phyloP scores from a whole-genome alignment of 2,113 vertebrate species.

The Fregetta grallaria region DNA sequence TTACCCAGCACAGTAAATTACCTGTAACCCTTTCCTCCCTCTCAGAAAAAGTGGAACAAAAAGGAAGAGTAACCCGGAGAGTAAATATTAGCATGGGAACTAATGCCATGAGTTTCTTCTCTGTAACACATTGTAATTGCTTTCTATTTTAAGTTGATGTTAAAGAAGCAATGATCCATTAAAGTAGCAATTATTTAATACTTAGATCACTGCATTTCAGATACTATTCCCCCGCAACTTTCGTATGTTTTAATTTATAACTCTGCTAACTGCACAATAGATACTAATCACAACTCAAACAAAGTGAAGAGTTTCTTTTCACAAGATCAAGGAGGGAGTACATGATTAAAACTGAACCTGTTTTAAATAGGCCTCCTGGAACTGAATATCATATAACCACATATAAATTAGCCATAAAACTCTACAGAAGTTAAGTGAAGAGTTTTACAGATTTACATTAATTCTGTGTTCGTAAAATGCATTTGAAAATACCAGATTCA shows the following conservation, averaged over 20 bases:
- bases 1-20: not conserved
- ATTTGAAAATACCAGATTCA: not conserved
- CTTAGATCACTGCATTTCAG: not conserved
- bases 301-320: not conserved
- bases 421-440: not conserved
- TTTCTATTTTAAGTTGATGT: not conserved
- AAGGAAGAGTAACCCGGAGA: not conserved
- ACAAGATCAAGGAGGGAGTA: not conserved
- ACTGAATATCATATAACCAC: not conserved
- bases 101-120: not conserved
- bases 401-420: not conserved
- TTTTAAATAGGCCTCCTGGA: not conserved
- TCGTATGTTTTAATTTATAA: not conserved
- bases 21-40: not conserved
- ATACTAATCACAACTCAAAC: not conserved
- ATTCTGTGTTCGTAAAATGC: not conserved
- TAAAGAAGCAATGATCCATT: conserved; percentile 5
- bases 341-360: not conserved
- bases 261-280: not conserved
- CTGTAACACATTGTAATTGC: not conserved
- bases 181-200: conserved; percentile 19
- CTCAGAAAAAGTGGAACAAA: not conserved
- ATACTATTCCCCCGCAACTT: not conserved
- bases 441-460: not conserved
- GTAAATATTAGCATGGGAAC: not conserved